A percentile compares a stretch with the other conserved stretches of the same genome.
phyloP scores from a whole-genome alignment of 35 echinoderm and acorn worm species.

The Apostichopus parvimensis region DNA sequence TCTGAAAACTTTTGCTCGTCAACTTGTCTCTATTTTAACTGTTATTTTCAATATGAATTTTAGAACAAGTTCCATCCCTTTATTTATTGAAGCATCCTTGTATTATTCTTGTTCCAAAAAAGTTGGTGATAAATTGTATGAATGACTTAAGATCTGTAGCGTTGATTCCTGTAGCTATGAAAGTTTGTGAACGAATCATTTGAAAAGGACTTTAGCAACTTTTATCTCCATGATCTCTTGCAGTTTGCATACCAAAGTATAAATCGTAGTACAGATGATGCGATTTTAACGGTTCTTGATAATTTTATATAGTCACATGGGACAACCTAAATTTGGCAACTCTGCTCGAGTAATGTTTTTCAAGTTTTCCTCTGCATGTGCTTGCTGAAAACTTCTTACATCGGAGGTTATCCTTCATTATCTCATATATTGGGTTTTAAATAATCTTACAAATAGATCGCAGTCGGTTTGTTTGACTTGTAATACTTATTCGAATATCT shows the following conservation, averaged over 20 bases:
- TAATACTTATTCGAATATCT: too few relatives aligned
- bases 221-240: neutral
- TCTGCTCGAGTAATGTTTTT: conserved; percentile 36
- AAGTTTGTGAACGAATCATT: conserved; percentile 15
- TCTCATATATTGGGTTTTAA: too few relatives aligned
- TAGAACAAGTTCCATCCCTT: too few relatives aligned
- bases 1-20: too few relatives aligned
- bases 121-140: conserved; percentile 14
- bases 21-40: too few relatives aligned
- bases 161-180: conserved; percentile 45
- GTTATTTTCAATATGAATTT: too few relatives aligned
- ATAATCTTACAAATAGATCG: too few relatives aligned
- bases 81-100: conserved; percentile 45
- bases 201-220: conserved; percentile 4
- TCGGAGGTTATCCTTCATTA: too few relatives aligned
- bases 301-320: conserved; percentile 1
- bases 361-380: conserved; percentile 47
- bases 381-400: too few relatives aligned
- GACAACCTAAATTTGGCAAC: neutral
- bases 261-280: neutral
- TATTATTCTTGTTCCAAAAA: conserved; percentile 47
- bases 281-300: neutral
- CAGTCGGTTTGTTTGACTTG: too few relatives aligned
- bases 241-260: neutral
- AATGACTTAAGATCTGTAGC: conserved; percentile 55